Conservation (phyloP, 2,888 invertebrate genomes). For the Pterostichus madidus region DNA sequence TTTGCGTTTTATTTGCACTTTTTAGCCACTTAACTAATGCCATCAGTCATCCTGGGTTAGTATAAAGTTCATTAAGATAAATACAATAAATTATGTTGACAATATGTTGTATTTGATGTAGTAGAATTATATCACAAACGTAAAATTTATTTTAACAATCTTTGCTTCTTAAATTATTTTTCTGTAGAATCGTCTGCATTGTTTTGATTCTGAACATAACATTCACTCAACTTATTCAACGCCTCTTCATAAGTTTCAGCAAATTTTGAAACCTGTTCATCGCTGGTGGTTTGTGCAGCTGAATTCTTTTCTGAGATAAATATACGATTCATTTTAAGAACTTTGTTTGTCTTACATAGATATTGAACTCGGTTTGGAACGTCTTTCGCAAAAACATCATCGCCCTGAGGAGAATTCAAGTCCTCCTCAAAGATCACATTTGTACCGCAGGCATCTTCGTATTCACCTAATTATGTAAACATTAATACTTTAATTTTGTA, state of each 20-base stretch:
- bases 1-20: no score
- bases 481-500: no score
- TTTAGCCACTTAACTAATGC: no score
- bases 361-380: constrained; percentile 56
- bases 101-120: no score
- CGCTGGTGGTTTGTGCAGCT: background rate
- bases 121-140: no score
- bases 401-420: constrained; percentile 38
- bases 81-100: no score
- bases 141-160: no score
- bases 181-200: background rate
- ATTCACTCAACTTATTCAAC: constrained; percentile 58
- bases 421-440: constrained; percentile 64
- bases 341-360: constrained; percentile 62
- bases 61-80: no score
- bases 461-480: constrained; percentile 30
- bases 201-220: constrained; percentile 52
- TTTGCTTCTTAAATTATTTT: constrained; percentile 7
- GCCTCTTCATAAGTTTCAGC: constrained; percentile 57
- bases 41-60: no score
- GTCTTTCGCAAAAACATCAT: constrained; percentile 58
- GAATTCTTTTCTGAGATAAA: constrained; percentile 62
- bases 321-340: constrained; percentile 65
- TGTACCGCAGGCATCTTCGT: constrained; percentile 61
- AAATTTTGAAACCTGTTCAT: constrained; percentile 52